Evolutionary conservation across 1,140 invertebrate genomes (phyloP), one percentile per base, ranked within the genome.

Genomic region (Hormaphis cornu): DNA sequence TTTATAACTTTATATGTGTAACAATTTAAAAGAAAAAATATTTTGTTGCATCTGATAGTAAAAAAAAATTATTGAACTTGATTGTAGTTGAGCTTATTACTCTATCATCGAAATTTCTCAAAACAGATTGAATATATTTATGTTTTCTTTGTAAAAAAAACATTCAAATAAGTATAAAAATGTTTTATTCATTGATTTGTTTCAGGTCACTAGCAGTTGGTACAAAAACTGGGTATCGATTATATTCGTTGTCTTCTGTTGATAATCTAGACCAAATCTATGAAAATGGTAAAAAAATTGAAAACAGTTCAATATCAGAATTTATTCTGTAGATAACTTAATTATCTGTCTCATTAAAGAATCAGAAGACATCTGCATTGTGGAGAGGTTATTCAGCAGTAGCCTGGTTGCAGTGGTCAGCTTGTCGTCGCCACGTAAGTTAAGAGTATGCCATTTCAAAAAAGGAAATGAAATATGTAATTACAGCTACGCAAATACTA

Each of bases 381-480:
- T 98, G 63, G 97, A 99, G 79, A 83, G 96, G 54, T 82, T 99
- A 44, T 99, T 98, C 80, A 95, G 92, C 78, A 97, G 94, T 77
- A 97, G 93, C 74, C 82, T 99, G 73, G 92, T 98, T 74, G 95
- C 95, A 24, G 85, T 98, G 75, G 97, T 99, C 61, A 93, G 90
- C 74, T 83, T 94, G 71, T 86, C 88, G 72, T 89, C 92, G 46
- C 95, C 96, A 52, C 84, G 97, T 74, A 98, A 91, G 80, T 82
- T 97, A 20, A 91, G 90, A 82, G 94, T 99, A 30, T 97, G 93
- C 79, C 95, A 99, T 81, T 98, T 97, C 80, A 96, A 96, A 77
- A 97, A 96, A 79, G 92, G 93, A 71, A 95, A 93, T 61, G 95
- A 98, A 82, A 99, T 99, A 78, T 98, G 95, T 80, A 95, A 96